Percentiles rank a stretch among this genome's conserved stretches.
Evolutionary conservation across 2,888 invertebrate genomes (phyloP).

Genomic region (Phortica magna): DNA sequence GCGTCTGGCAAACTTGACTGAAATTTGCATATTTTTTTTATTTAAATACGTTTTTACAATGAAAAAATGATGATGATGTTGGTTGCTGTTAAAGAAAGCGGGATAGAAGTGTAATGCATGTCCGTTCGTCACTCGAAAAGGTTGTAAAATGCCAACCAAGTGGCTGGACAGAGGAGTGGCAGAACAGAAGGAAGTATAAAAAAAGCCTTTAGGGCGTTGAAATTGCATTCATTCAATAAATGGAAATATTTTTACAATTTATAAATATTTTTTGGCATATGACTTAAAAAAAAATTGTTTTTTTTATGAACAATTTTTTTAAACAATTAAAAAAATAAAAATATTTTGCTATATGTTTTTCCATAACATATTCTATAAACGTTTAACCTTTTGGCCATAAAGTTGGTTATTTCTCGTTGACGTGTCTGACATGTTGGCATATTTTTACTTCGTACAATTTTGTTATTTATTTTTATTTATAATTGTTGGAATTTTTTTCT

Average conservation of each 20-base stretch:
- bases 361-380: not conserved
- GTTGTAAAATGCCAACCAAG: too few relatives aligned
- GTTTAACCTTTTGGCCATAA: not conserved
- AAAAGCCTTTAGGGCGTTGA: constrained; percentile 1
- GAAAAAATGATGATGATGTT: too few relatives aligned
- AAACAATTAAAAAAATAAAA: not conserved
- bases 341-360: not conserved
- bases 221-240: constrained; percentile 10
- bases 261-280: not conserved
- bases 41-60: not conserved
- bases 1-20: not conserved
- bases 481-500: not conserved
- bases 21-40: not conserved
- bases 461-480: not conserved
- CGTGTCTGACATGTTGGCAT: not conserved
- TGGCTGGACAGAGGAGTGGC: not conserved
- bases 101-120: too few relatives aligned
- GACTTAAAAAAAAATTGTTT: not conserved
- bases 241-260: not conserved
- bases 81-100: too few relatives aligned
- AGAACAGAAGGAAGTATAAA: not conserved
- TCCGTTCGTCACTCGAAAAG: too few relatives aligned
- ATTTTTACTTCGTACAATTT: not conserved
- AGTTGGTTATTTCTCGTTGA: not conserved
- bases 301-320: not conserved